Evolutionary conservation across 2,888 invertebrate species (phyloP).

Genomic region (Tuberolachnus salignus): DNA sequence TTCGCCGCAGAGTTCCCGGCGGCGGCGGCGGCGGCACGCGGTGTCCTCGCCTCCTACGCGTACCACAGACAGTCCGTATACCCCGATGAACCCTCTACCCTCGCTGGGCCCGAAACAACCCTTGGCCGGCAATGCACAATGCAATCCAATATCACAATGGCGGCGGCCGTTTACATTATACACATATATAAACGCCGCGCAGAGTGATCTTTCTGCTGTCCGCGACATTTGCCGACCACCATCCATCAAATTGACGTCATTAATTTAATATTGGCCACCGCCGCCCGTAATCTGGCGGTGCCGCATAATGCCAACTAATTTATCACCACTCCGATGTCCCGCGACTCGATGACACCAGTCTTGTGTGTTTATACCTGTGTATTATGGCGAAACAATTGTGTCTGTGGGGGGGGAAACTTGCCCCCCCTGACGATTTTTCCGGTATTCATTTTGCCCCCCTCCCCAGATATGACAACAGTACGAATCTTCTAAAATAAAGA

Average conservation of each 20-base stretch:
- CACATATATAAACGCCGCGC: background rate
- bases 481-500: too few relatives aligned
- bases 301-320: slow-evolving; percentile 28
- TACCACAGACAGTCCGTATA: background rate
- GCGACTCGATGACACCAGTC: too few relatives aligned
- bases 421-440: too few relatives aligned
- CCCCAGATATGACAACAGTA: too few relatives aligned
- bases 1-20: background rate
- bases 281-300: slow-evolving; percentile 16
- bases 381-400: too few relatives aligned
- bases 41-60: background rate
- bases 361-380: too few relatives aligned
- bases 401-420: too few relatives aligned
- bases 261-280: slow-evolving; percentile 22
- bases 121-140: slow-evolving; percentile 13
- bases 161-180: background rate
- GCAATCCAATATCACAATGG: slow-evolving; percentile 42
- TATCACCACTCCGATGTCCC: background rate
- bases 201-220: slow-evolving; percentile 22
- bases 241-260: slow-evolving; percentile 42
- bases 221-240: slow-evolving; percentile 26
- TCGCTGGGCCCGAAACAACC: background rate
- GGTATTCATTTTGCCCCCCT: too few relatives aligned
- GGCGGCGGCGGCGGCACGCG: background rate
- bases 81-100: slow-evolving; percentile 5